Conservation (phyloP, 2,797 vertebrate species). For the Sebastes nivosus region DNA sequence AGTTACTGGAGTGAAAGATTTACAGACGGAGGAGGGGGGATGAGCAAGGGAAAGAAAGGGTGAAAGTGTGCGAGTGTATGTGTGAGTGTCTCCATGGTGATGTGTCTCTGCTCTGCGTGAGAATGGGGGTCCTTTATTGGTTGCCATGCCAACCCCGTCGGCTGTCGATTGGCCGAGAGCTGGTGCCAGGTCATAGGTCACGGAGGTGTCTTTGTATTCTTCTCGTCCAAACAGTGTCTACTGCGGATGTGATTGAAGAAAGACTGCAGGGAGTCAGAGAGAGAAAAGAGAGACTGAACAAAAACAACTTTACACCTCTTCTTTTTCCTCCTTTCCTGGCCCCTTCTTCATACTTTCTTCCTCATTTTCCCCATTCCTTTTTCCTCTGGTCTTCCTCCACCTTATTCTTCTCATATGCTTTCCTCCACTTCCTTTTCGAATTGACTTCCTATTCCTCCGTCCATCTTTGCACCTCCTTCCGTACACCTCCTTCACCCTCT, state of each 20-base stretch:
- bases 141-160: conserved; percentile 71
- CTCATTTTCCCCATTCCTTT: neutral
- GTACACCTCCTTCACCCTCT: neutral
- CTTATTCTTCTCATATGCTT: neutral
- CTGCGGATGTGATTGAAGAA: conserved; percentile 3
- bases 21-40: conserved; percentile 45
- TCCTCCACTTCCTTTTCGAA: neutral
- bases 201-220: conserved; percentile 72
- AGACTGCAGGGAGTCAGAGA: neutral
- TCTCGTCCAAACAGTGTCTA: conserved; percentile 38
- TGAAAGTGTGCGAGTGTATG: conserved; percentile 48
- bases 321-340: neutral
- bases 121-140: conserved; percentile 79
- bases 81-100: conserved; percentile 79
- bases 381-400: neutral
- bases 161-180: conserved; percentile 66
- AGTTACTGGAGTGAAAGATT: conserved; percentile 25
- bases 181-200: conserved; percentile 80
- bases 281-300: neutral
- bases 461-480: neutral
- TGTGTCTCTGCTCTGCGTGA: conserved; percentile 79
- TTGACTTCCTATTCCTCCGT: neutral
- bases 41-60: conserved; percentile 27
- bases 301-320: neutral
- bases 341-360: neutral